These are phyloP conservation scores for Pygmarrhopalites habei DNA, from an alignment of 1,140 invertebrate genomes.

Conservation along the genomic window DNA sequence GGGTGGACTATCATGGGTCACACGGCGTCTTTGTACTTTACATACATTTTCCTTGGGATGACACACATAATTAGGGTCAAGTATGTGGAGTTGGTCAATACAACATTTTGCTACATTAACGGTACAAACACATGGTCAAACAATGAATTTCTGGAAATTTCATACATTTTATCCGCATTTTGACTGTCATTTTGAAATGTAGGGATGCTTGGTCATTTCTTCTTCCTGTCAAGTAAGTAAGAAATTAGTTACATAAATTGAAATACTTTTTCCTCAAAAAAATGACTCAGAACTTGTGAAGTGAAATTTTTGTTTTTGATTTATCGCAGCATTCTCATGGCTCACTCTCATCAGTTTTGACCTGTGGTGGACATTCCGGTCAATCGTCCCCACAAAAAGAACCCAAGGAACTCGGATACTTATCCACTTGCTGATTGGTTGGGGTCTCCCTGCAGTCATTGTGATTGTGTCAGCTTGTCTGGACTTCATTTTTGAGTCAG, in stretches of 20 bases:
- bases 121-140: background rate
- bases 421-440: constrained; percentile 10
- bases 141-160: background rate
- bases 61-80: background rate
- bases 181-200: background rate
- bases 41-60: constrained; percentile 29
- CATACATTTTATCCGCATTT: background rate
- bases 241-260: too few species aligned
- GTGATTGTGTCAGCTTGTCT: constrained; percentile 2
- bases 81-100: background rate
- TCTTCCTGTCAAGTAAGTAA: too few species aligned
- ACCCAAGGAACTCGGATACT: background rate
- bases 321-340: constrained; percentile 23
- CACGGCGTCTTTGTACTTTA: constrained; percentile 21
- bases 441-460: constrained; percentile 17
- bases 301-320: background rate
- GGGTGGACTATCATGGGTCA: constrained; percentile 32
- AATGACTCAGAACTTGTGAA: too few species aligned
- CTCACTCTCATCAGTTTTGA: constrained; percentile 27
- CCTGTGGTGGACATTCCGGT: constrained; percentile 22
- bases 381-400: constrained; percentile 5
- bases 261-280: too few species aligned
- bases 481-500: constrained; percentile 10
- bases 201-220: constrained; percentile 9
- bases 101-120: background rate